Evolutionary conservation across 2,888 invertebrate genomes (phyloP), one percentile per base, ranked within the genome.

Genomic region (Hydriomena furcata): DNA sequence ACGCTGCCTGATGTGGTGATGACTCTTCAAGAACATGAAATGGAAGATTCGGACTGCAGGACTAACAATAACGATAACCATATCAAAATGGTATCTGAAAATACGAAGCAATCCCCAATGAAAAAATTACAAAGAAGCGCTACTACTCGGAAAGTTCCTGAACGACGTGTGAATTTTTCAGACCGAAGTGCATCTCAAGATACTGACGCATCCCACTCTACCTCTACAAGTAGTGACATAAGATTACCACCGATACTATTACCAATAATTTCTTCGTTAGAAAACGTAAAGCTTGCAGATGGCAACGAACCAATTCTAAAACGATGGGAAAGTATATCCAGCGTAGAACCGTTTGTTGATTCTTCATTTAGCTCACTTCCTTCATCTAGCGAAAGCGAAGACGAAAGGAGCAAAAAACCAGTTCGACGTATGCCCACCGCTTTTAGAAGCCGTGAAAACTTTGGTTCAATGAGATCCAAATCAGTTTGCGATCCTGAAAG

Each of bases 201-300:
- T 48, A 93, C 93, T 0, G 93, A 93, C 61, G 91, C 86, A 23
- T 93, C 93, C 0, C 91, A 92, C 67, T 92, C 92, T 7, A 92
- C 92, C 4, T 92, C 92, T 0, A 92, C 92, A 0, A 91, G 91
- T 58, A 91, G 91, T 63, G 93, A 94, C 58, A 81, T 94, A 62
- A 90, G 93, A 71, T 80, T 95, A 32, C 94, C 95, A 5, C 95
- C 95, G 1, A 94, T 95, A 70, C 80, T 94, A 61, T 82, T 94
- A 25, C 94, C 94, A 21, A 93, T 94, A 46, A 92, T 94, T 55
- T 92, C 93, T 59, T 93, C 92, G 54, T 78, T 94, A 64, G 92
- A 93, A 75, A 90, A 86, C 48, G 88, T 90, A 1, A 89, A 84
- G 57, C 69, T 91, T 23, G 61, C 82, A 7, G 87, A 89, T 52